Base-by-base conservation (phyloP, 2,113 vertebrate genomes). In the Chloropsis hardwickii region DNA sequence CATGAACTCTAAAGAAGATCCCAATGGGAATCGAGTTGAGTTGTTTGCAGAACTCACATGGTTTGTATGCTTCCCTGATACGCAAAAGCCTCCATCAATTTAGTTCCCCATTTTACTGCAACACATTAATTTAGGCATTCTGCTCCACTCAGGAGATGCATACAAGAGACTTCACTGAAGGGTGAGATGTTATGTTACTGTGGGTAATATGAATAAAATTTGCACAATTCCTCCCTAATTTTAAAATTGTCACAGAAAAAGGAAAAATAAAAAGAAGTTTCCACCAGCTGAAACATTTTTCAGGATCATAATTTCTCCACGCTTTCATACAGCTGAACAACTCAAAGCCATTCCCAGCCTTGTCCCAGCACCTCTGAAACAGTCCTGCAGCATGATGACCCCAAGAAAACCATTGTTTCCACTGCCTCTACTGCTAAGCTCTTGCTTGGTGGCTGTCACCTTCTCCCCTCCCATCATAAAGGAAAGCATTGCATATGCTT, bases 291-390 rank as follows among this genome's bases (percentile, higher is more conserved):
- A 71, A 66, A 45, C 12, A 50, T 64, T 91, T 56, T 60, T 33
- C 18, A 81, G 35, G 23, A 33, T 33, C 21, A 25, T 28, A 1
- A 7, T 56, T 90, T 54, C 13, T 81, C 24, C 9, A 17, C 0
- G 0, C 2, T 73, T 84, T 71, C 24, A 42, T 17, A 62, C 0
- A 0, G 10, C 9, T 64, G 10, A 89, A 58, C 37, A 70, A 27
- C 6, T 50, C 44, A 33, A 73, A 90, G 12, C 22, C 8, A 62
- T 62, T 66, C 20, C 15, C 39, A 82, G 21, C 21, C 54, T 56
- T 51, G 13, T 27, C 87, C 31, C 23, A 87, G 31, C 18, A 76
- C 12, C 29, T 80, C 21, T 72, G 33, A 44, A 87, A 40, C 8
- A 64, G 24, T 37, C 8, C 22, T 53, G 19, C 50, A 87, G 17